Evolutionary conservation across 2,888 invertebrate species (phyloP), one percentile per base, ranked within the genome.

Genomic region (Melanostoma scalare): DNA sequence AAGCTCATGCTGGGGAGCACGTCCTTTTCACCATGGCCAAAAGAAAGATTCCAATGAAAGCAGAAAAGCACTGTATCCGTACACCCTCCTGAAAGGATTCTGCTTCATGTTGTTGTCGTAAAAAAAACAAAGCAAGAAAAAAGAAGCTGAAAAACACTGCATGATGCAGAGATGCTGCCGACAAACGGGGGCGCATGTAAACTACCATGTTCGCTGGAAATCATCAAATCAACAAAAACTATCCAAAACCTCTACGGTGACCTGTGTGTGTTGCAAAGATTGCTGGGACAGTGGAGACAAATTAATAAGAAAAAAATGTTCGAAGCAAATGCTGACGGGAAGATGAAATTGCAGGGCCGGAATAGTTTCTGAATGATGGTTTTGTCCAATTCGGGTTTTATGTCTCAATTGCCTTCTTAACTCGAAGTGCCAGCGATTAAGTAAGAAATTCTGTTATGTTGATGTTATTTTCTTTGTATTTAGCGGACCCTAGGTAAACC

Each of bases 161-260:
- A 80, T 75, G 56, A 69, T 80, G 77, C 73, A 73, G 82, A 82
- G 82, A 82, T 82, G 82, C 68, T 77, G 73, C 63, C 77, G 73
- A 73, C 82, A 82, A 77, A 60, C 50, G 55, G 72, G 68, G 77
- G 67, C 63, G 56, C 72, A 77, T 82, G 82, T 82, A 82, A 82
- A 77, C 78, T 84, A 74, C 74, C 78, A 53, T 74, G 84, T 84
- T 79, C 65, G 69, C 74, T 79, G 40, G 74, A 74, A 84, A 79
- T 84, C 78, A 79, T 71, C 84, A 79, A 84, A 74, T 84, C 78
- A 84, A 84, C 72, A 74, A 82, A 76, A 55, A 30, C 30, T 9
- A 50, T 30, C 67, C 56, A 20, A 46, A 20, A 69, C 30, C 5
- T 33, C 65, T 3, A 35, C 36, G 36, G 50, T 60, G 30, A 38